Evolutionary conservation across 2,113 vertebrate genomes (phyloP).

Genomic region (Elachura formosa): DNA sequence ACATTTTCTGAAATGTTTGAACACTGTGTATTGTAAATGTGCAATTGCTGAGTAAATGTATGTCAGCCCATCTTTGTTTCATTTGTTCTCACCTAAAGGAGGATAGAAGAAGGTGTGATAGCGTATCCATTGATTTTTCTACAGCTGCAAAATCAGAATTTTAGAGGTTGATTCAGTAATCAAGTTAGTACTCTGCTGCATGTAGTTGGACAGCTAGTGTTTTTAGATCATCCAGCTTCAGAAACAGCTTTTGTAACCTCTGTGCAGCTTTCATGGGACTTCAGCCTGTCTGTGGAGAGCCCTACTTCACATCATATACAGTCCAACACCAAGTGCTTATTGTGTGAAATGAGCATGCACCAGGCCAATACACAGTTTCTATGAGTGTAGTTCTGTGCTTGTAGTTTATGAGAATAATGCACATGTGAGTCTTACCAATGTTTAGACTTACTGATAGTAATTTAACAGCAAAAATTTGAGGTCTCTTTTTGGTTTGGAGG

Average conservation of each 20-base stretch:
- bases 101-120: background rate
- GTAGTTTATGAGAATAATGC: background rate
- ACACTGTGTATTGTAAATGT: background rate
- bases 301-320: background rate
- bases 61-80: background rate
- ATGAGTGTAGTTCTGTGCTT: background rate
- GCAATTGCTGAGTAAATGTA: background rate
- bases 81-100: background rate
- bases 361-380: background rate
- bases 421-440: background rate
- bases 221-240: background rate
- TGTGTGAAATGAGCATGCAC: background rate
- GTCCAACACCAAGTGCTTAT: background rate
- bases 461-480: background rate
- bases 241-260: background rate
- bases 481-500: background rate
- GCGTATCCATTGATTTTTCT: background rate
- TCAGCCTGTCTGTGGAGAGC: background rate
- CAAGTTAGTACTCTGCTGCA: background rate
- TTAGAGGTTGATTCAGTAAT: background rate
- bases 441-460: background rate
- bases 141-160: background rate
- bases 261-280: background rate
- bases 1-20: background rate
- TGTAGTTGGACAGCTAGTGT: background rate